These are phyloP conservation scores for Zapus hudsonius DNA, from an alignment of 2,113 vertebrate genomes.

Conservation along the genomic window DNA sequence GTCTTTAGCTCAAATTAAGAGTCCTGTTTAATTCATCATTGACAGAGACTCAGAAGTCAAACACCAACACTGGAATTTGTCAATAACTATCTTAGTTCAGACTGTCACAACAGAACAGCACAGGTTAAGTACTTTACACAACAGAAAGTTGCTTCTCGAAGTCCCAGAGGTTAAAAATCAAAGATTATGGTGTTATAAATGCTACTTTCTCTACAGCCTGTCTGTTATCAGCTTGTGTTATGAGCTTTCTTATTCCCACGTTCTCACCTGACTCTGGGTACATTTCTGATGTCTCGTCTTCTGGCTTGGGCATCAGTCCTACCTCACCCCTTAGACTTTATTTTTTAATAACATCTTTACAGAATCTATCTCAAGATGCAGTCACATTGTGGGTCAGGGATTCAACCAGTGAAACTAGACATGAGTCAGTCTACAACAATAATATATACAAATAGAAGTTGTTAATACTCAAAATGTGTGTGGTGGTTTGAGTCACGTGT, in stretches of 20 bases:
- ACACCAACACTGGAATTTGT: not conserved
- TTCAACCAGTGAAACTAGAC: not conserved
- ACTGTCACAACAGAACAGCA: not conserved
- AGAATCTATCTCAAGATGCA: not conserved
- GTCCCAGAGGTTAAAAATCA: not conserved
- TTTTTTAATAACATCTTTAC: not conserved
- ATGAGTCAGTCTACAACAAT: not conserved
- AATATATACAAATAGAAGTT: not conserved
- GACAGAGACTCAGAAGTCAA: not conserved
- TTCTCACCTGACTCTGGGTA: not conserved
- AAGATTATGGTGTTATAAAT: not conserved
- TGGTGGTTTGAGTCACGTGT: too few species aligned
- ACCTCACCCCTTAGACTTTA: not conserved
- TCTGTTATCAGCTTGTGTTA: not conserved
- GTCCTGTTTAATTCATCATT: not conserved
- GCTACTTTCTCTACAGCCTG: not conserved
- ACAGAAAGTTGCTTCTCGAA: not conserved
- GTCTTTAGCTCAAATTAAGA: conserved; percentile 35
- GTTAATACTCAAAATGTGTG: not conserved
- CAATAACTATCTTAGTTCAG: not conserved
- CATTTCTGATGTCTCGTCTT: not conserved
- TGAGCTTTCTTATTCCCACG: not conserved
- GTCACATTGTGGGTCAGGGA: too few species aligned
- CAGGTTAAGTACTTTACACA: not conserved
- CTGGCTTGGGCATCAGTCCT: not conserved